Evolutionary conservation across 2,888 invertebrate genomes (phyloP), one percentile per base, ranked within the genome.

Genomic region (Acanthosepion esculentum): DNA sequence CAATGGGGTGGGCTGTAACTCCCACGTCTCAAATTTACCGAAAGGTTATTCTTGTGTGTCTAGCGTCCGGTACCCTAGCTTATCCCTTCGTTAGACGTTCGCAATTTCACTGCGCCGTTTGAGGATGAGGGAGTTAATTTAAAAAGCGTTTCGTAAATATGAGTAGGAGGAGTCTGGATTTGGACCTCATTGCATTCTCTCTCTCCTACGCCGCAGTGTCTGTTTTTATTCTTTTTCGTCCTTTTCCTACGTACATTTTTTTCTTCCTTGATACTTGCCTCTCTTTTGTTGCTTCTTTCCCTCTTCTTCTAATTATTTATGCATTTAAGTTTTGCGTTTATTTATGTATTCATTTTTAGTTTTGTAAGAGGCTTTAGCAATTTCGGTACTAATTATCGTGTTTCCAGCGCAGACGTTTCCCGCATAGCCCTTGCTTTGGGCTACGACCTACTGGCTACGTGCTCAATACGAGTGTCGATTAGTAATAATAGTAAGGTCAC

Each of bases 301-400:
- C n/a, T 78, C 7, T 78, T 29, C 29, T 26, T 8, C 10, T 78
- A 78, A 78, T 78, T 78, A 78, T 78, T 78, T 78, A 78, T 78
- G 33, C 78, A 78, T n/a, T 78, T 78, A 78, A 78, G 33, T 78
- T 78, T 78, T 78, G n/a, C 20, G 20, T 33, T n/a, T 78, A 29
- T 64, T 64, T 64, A 78, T n/a, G 33, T 78, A 78, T 78, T 20
- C 23, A 6, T 59, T 59, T 59, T 59, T 23, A 20, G 20, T 59
- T 78, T n/a, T n/a, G 33, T 78, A n/a, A n/a, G 78, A 78, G 3
- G n/a, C n/a, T 78, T 33, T 23, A 78, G 4, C n/a, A 78, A 33
- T n/a, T 78, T n/a, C n/a, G n/a, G 78, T 78, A n/a, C 78, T 78
- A 78, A 78, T 78, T 78, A 78, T 78, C 78, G 78, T 78, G 78